Evolutionary conservation across 2,113 vertebrate species (phyloP).

Genomic region (Bujurquina vittata): DNA sequence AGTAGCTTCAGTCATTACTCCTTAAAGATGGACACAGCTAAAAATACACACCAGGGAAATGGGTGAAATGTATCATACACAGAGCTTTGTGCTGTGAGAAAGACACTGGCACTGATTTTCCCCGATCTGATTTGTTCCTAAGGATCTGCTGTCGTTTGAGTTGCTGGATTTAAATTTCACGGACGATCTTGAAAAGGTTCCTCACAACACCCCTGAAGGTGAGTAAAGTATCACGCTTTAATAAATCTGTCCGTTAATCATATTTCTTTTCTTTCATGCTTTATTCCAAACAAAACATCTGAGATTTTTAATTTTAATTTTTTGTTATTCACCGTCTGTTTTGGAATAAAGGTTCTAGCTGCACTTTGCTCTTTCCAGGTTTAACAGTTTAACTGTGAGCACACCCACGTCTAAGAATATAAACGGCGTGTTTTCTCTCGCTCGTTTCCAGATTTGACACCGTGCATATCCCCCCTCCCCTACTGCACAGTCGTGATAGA

Average conservation of each 20-base stretch:
- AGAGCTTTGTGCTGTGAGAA: not conserved
- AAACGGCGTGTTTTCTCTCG: not conserved
- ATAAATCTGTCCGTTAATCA: not conserved
- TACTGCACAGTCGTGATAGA: slow-evolving; percentile 84
- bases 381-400: not conserved
- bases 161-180: slow-evolving; percentile 97
- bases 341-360: not conserved
- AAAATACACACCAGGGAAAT: not conserved
- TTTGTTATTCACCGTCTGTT: not conserved
- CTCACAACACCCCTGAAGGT: slow-evolving; percentile 95
- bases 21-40: not conserved
- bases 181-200: slow-evolving; percentile 94
- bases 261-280: not conserved
- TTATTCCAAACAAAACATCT: no score
- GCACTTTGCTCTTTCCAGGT: not conserved
- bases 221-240: slow-evolving; percentile 55
- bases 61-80: not conserved
- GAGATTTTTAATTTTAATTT: no score
- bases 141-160: slow-evolving; percentile 96
- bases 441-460: slow-evolving; percentile 87
- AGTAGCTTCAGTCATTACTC: not conserved
- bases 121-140: not conserved
- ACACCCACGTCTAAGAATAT: rapidly evolving
- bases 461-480: slow-evolving; percentile 91
- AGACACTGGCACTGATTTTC: not conserved